phyloP scores from a whole-genome alignment of 2,888 invertebrate genomes.

The Theretra japonica region DNA sequence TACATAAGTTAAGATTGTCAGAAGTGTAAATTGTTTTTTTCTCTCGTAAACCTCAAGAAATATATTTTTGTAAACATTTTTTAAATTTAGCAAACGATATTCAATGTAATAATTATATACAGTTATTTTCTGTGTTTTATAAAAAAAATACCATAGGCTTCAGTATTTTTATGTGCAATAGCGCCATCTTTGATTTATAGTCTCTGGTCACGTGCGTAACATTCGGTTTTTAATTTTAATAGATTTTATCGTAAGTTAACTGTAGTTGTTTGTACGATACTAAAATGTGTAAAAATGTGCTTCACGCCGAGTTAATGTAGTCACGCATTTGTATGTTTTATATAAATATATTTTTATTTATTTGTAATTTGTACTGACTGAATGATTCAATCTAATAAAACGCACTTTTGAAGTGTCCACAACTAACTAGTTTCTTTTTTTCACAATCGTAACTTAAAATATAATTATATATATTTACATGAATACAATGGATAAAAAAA shows the following conservation, averaged over 20 bases:
- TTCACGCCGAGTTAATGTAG: conserved; percentile 20
- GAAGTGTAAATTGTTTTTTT: background rate
- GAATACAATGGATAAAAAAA: no score
- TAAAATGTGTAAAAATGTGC: conserved; percentile 26
- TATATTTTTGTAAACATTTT: background rate
- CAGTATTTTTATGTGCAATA: background rate
- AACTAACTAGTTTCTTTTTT: conserved; percentile 5
- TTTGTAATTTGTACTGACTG: conserved; percentile 61
- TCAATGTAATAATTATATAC: background rate
- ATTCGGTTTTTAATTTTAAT: background rate
- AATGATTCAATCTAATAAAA: conserved; percentile 77
- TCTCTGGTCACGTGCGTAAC: background rate
- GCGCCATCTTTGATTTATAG: conserved; percentile 4
- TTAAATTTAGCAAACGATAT: background rate
- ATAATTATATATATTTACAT: no score
- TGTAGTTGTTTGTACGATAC: conserved; percentile 14
- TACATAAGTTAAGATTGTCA: conserved; percentile 3
- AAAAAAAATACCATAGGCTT: background rate
- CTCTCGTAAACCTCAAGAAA: background rate
- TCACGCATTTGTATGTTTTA: conserved; percentile 64
- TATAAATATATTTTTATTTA: conserved; percentile 34
- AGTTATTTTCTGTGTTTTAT: background rate
- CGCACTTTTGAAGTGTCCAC: conserved; percentile 76
- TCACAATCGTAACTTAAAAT: background rate
- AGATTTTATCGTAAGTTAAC: background rate